Conservation (phyloP, 2,113 vertebrate genomes). For the Progne subis region DNA sequence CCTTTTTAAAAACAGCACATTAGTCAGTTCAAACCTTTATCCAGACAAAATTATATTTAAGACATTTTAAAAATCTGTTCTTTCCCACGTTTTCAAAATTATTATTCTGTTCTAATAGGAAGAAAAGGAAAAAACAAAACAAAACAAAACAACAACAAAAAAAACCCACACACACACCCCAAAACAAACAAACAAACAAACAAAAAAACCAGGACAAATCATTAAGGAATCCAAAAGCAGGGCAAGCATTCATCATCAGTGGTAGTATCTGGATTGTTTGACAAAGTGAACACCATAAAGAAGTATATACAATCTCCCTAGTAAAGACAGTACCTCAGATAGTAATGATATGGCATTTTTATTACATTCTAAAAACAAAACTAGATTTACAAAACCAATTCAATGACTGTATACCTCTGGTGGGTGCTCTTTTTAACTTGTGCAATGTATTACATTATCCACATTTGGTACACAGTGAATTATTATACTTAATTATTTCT, state of each 20-base stretch:
- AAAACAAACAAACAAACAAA: too few species aligned
- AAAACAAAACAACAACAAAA: neutral
- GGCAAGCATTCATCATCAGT: neutral
- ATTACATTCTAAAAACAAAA: neutral
- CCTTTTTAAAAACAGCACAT: neutral
- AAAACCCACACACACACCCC: too few species aligned
- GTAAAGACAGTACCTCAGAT: neutral
- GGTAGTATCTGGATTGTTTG: neutral
- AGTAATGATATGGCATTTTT: neutral
- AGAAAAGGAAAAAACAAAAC: neutral
- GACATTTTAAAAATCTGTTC: neutral
- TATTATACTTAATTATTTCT: neutral
- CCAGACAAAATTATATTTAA: neutral
- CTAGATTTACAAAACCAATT: neutral
- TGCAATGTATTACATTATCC: neutral
- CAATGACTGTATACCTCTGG: neutral
- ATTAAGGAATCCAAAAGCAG: neutral
- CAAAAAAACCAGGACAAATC: neutral
- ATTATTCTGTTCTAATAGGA: neutral
- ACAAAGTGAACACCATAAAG: neutral
- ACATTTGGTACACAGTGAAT: neutral
- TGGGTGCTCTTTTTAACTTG: neutral
- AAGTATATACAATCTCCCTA: neutral
- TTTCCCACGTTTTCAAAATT: neutral
- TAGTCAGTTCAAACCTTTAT: conserved; percentile 14